Evolutionary conservation across 2,797 vertebrate species (phyloP).

Genomic region (Acanthurus leucopareius): DNA sequence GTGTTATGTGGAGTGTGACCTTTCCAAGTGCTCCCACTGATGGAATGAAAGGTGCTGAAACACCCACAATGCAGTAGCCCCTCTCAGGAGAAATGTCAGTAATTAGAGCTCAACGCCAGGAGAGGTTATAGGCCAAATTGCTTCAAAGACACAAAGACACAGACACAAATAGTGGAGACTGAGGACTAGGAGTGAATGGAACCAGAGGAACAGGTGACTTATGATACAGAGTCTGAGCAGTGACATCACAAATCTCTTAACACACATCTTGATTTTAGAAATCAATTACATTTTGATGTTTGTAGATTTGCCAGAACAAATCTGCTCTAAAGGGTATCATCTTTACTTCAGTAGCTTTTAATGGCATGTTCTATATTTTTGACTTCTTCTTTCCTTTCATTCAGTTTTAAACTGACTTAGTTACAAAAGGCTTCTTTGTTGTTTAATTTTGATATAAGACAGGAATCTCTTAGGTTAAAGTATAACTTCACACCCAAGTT

Average conservation of each 20-base stretch:
- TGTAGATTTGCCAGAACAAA: not conserved
- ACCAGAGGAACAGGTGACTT: conserved; percentile 11
- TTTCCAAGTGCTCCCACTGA: conserved; percentile 69
- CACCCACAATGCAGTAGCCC: conserved; percentile 52
- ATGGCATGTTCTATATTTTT: not conserved
- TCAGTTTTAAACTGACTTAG: too few relatives aligned
- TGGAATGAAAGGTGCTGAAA: conserved; percentile 71
- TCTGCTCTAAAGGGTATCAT: not conserved
- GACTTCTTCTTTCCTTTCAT: not conserved
- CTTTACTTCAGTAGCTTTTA: not conserved
- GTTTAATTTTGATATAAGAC: not conserved
- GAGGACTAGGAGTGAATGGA: not conserved
- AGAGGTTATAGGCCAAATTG: conserved; percentile 51
- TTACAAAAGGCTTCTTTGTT: not conserved
- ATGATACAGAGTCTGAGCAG: not conserved
- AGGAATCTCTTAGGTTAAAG: too few relatives aligned
- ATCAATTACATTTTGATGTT: not conserved
- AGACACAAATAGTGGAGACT: conserved; percentile 17
- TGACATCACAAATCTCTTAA: not conserved
- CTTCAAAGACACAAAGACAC: conserved; percentile 27
- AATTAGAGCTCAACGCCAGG: conserved; percentile 57
- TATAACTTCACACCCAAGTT: too few relatives aligned
- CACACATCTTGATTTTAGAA: conserved; percentile 1
- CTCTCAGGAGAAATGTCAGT: conserved; percentile 72
- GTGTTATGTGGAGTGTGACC: conserved; percentile 69